Base-by-base conservation (phyloP, 2,888 invertebrate genomes). In the Rapana venosa region DNA sequence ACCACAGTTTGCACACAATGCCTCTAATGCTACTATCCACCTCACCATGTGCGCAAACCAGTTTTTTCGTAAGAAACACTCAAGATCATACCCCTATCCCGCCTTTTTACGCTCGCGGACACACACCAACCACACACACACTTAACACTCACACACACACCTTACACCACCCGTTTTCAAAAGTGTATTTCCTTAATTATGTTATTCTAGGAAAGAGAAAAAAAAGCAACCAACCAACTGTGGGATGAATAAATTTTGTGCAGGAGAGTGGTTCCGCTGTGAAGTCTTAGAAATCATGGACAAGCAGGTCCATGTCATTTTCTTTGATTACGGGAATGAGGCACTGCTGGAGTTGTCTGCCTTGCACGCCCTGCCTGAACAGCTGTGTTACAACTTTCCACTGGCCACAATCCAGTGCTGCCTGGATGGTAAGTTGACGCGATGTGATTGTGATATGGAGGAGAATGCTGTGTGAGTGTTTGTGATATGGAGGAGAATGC, bases 271-370 rank as follows among this genome's bases (percentile, higher is more conserved):
- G 91, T 90, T 87, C 84, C 85, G 91, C n/a, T 90, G 90, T 74
- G 88, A 70, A n/a, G 70, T 91, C 35, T 32, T 22, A 1, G 74
- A 86, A 6, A 20, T 88, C 22, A 36, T 58, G 26, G 17, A 47
- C 1, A 36, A 30, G n/a, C 83, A 70, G 8, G 83, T 77, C n/a
- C 47, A 26, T n/a, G 90, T 91, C 32, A 83, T 35, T 26, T 91
- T 88, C 87, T 87, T 91, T 79, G 91, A 91, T 70, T 91, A 85
- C 77, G 91, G 91, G 15, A 91, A 91, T 36, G 84, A 88, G 61
- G 90, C 89, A 11, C 70, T 87, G 61, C 66, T 84, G 35, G 66
- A 36, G 26, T 6, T 90, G n/a, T 83, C 85, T 58, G 70, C 90
- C 22, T 81, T 91, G 32, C 77, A 70, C 32, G 85, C 90, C 22